Percentiles rank a stretch among this genome's conserved stretches.
These are phyloP conservation scores for Enteromius unitaeniatus DNA, from an alignment of 2,797 vertebrate species.

Conservation along the genomic window DNA sequence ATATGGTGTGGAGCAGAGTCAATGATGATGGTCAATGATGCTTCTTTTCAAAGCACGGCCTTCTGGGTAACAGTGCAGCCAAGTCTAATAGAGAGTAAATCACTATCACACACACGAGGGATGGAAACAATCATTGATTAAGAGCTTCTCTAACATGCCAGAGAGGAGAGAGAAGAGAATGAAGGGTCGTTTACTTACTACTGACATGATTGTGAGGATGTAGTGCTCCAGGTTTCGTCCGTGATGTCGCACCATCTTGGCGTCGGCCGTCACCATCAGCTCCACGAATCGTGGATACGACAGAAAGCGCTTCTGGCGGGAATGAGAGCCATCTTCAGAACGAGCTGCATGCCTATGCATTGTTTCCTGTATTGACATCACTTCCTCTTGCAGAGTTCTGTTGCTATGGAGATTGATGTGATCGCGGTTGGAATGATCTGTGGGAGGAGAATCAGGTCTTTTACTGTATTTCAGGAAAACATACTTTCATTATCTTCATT, in stretches of 20 bases:
- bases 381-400: constrained; percentile 74
- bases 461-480: background rate
- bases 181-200: constrained; percentile 89
- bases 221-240: constrained; percentile 94
- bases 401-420: constrained; percentile 70
- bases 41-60: background rate
- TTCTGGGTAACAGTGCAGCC: constrained; percentile 19
- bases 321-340: constrained; percentile 15
- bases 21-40: background rate
- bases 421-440: constrained; percentile 75
- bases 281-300: constrained; percentile 98
- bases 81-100: background rate
- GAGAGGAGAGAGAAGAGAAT: constrained; percentile 9
- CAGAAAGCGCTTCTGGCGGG: constrained; percentile 86
- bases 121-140: background rate
- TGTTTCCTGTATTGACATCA: constrained; percentile 72
- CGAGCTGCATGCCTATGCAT: constrained; percentile 60
- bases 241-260: constrained; percentile 91
- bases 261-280: constrained; percentile 95
- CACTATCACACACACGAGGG: background rate
- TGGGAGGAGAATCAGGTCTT: constrained; percentile 44
- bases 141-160: background rate
- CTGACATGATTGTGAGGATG: constrained; percentile 96
- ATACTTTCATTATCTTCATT: too few species aligned
- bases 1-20: background rate